Evolutionary conservation across 1,140 invertebrate genomes (phyloP).

Genomic region (Papilio xuthus): DNA sequence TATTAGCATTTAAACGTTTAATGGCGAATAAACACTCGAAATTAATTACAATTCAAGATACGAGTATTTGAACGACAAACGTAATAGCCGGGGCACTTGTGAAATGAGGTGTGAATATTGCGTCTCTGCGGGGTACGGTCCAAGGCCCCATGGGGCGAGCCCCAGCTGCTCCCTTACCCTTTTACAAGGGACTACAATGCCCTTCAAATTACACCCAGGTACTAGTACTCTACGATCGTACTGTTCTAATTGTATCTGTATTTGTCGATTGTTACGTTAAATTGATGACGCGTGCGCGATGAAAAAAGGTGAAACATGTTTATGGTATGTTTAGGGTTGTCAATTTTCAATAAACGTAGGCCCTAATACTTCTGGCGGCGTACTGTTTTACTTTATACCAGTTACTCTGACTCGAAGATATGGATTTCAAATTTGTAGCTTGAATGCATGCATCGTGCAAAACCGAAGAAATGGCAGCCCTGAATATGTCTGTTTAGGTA

Average conservation of each 20-base stretch:
- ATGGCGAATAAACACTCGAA: slow-evolving; percentile 23
- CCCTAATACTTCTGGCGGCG: too few species aligned
- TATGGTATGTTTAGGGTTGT: neutral
- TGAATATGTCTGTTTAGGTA: too few species aligned
- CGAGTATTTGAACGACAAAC: slow-evolving; percentile 61
- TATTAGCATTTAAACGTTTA: neutral
- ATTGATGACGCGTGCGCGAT: slow-evolving; percentile 54
- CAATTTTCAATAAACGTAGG: neutral
- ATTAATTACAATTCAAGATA: slow-evolving; percentile 8
- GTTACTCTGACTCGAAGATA: too few species aligned
- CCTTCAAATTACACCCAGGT: slow-evolving; percentile 62
- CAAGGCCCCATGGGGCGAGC: slow-evolving; percentile 51
- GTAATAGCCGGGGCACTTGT: slow-evolving; percentile 66
- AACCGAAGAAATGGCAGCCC: too few species aligned
- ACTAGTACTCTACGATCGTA: slow-evolving; percentile 48
- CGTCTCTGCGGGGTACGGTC: slow-evolving; percentile 61
- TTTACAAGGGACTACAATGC: slow-evolving; percentile 56
- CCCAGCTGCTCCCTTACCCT: slow-evolving; percentile 61
- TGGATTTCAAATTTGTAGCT: too few species aligned
- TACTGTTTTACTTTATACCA: too few species aligned
- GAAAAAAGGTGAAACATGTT: slow-evolving; percentile 25
- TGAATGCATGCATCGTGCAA: too few species aligned
- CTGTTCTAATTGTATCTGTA: slow-evolving; percentile 49
- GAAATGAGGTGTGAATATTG: slow-evolving; percentile 81
- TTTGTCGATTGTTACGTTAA: slow-evolving; percentile 50